Conservation (phyloP, 2,113 vertebrate species). For the Melanostigma gelatinosum region DNA sequence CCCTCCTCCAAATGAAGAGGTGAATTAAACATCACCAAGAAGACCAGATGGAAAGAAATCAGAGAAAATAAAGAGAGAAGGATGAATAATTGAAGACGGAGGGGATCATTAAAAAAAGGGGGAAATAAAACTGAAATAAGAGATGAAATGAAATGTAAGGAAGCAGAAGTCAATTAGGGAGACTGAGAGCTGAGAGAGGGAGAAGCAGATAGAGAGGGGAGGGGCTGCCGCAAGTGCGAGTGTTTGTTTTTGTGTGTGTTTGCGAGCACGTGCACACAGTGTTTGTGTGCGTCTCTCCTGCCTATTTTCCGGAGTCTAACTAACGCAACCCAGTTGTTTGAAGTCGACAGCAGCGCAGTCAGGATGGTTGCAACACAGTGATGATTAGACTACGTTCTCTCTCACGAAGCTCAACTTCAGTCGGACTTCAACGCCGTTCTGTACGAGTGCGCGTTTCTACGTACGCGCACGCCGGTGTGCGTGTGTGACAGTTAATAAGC, state of each 20-base stretch:
- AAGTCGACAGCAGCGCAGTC: constrained; percentile 59
- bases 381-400: constrained; percentile 37
- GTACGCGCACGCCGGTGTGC: neutral
- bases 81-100: constrained; percentile 80
- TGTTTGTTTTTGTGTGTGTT: constrained; percentile 34
- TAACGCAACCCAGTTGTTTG: constrained; percentile 61
- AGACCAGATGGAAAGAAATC: constrained; percentile 79
- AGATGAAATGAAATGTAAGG: constrained; percentile 79
- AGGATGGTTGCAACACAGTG: constrained; percentile 43
- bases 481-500: constrained; percentile 6
- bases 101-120: constrained; percentile 68
- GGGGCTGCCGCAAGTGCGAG: constrained; percentile 36
- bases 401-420: constrained; percentile 25
- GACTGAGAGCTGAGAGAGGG: constrained; percentile 47
- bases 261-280: constrained; percentile 25
- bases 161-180: constrained; percentile 78
- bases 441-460: neutral
- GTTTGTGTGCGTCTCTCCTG: constrained; percentile 37
- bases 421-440: constrained; percentile 5
- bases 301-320: constrained; percentile 43
- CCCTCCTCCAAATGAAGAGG: constrained; percentile 70
- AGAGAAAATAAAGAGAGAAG: constrained; percentile 65
- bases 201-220: constrained; percentile 49
- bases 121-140: constrained; percentile 78
- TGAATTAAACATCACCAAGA: constrained; percentile 79